phyloP scores from a whole-genome alignment of 64 coral and sea anemone species.

The Platygyra sinensis region DNA sequence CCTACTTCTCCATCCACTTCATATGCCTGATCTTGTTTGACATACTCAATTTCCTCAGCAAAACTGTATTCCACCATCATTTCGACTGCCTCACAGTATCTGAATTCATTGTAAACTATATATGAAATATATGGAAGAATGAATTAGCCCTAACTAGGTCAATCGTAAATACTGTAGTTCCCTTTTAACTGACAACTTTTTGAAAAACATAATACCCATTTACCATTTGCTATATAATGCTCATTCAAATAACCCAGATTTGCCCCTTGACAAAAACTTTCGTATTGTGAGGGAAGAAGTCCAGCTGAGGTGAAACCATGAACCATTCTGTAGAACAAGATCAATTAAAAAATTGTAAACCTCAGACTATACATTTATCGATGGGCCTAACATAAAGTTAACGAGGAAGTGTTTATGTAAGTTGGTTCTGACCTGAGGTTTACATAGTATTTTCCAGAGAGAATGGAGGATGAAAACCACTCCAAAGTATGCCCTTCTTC shows the following conservation, averaged over 20 bases:
- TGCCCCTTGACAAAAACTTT: conserved; percentile 7
- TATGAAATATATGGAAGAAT: background rate
- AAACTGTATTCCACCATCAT: conserved; percentile 29
- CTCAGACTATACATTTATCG: no score
- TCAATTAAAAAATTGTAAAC: no score
- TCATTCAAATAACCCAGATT: conserved; percentile 19
- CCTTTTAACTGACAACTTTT: no score
- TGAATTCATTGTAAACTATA: conserved; percentile 14
- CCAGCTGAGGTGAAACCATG: no score
- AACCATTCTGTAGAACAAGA: no score
- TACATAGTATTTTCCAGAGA: background rate
- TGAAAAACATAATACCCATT: no score
- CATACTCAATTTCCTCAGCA: background rate
- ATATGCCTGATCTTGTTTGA: conserved; percentile 4
- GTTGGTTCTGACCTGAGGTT: background rate
- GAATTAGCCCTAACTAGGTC: no score
- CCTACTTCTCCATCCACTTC: background rate
- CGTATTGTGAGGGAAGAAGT: conserved; percentile 22
- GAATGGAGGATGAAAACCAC: no score
- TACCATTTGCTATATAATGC: conserved; percentile 4
- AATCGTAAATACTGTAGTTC: no score
- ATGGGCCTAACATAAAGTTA: no score
- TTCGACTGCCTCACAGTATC: conserved; percentile 23
- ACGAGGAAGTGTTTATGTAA: no score
- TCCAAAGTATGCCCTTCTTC: no score